Percentiles rank a stretch among this genome's conserved stretches.
Conservation (phyloP, 2,888 invertebrate species). For the Phanerotoma sp. region DNA sequence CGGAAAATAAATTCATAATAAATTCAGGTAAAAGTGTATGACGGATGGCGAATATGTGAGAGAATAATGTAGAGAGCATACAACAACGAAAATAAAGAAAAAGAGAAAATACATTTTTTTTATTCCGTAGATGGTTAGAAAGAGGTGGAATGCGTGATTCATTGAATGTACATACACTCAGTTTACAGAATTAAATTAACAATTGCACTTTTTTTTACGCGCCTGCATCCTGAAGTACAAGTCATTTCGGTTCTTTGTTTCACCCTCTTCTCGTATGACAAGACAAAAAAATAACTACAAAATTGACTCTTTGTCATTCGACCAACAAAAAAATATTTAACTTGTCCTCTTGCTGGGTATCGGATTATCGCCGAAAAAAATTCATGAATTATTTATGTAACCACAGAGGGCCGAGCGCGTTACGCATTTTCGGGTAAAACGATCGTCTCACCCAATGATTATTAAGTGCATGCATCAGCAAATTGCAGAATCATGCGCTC, state of each 20-base stretch:
- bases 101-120: not conserved
- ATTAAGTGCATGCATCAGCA: slow-evolving; percentile 23
- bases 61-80: too few species aligned
- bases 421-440: slow-evolving; percentile 13
- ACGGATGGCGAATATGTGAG: slow-evolving; percentile 15
- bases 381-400: slow-evolving; percentile 19
- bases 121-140: not conserved
- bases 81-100: slow-evolving; percentile 1
- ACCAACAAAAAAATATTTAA: not conserved
- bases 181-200: slow-evolving; percentile 50
- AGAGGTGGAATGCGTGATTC: not conserved
- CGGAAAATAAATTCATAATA: slow-evolving; percentile 14
- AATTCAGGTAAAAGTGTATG: slow-evolving; percentile 4
- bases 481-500: slow-evolving; percentile 19
- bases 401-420: slow-evolving; percentile 1
- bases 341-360: slow-evolving; percentile 12
- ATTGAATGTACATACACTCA: not conserved
- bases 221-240: slow-evolving; percentile 30
- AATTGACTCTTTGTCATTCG: not conserved
- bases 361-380: slow-evolving; percentile 14
- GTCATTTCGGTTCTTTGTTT: not conserved
- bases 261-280: not conserved
- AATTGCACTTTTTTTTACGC: slow-evolving; percentile 47
- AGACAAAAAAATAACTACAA: not conserved
- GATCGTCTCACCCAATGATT: slow-evolving; percentile 16